Evolutionary conservation across 2,113 vertebrate species (phyloP), one percentile per base, ranked within the genome.

Genomic region (Centropristis striata): DNA sequence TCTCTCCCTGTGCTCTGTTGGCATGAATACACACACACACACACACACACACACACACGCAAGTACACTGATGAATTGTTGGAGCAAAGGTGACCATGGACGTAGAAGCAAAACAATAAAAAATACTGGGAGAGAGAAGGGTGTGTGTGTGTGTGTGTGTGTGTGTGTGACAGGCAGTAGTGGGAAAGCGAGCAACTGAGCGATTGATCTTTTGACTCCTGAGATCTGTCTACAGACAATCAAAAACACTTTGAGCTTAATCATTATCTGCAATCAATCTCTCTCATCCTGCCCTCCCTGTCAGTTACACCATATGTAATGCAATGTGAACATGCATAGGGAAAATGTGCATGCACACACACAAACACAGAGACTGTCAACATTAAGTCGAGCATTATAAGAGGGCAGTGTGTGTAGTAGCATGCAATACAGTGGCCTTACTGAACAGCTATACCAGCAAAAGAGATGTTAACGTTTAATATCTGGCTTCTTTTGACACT

Each of bases 161-260:
- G 54, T 65, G 58, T 61, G 53, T 71, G 59, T 41, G 36, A 81
- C 58, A 44, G 67, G 64, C 50, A 70, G 60, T 13, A 70, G 60
- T 13, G 64, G 80, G 78, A 90, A 83, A 73, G 83, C 46, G 11
- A 85, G 84, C 83, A 73, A 74, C 72, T 81, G 71, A 88, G 66
- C 18, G 5, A 93, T 91, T 92, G 90, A 93, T 92, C 84, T 81
- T 78, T 84, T 79, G 87, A 86, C 87, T 87, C 89, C 27, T 47
- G 88, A 87, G 92, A 92, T 86, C 84, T 82, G 87, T 89, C 80
- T 78, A 57, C 73, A 89, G 74, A 92, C 86, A 86, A 90, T 93
- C 88, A 92, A 91, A 92, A 92, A 87, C 89, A 91, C 91, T 92
- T 93, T 92, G 86, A 90, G 90, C 85, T 86, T 89, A 86, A 92